Evolutionary conservation across 2,888 invertebrate species (phyloP).

Genomic region (Netelia virgata): DNA sequence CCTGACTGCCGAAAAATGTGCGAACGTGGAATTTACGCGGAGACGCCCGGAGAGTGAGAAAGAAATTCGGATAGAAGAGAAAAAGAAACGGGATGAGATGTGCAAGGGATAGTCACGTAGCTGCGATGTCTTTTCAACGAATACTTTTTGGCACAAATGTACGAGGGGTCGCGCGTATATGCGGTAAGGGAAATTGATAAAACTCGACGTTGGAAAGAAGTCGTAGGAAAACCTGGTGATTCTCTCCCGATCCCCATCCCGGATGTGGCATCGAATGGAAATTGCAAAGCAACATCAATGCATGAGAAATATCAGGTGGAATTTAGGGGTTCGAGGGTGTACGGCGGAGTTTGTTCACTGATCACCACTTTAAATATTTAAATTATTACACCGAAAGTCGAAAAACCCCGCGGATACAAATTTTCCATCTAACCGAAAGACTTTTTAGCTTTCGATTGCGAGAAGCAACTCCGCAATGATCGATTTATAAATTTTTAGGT

Average conservation of each 20-base stretch:
- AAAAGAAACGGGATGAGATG: slow-evolving; percentile 13
- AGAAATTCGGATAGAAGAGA: slow-evolving; percentile 22
- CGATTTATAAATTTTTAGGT: no score
- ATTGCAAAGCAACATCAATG: neutral
- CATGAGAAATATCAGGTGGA: neutral
- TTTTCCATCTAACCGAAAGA: no score
- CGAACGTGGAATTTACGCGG: slow-evolving; percentile 43
- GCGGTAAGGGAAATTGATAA: slow-evolving; percentile 35
- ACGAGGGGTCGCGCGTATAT: slow-evolving; percentile 22
- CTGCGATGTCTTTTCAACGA: slow-evolving; percentile 31
- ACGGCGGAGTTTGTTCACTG: no score
- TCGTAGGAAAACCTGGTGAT: neutral
- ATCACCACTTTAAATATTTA: no score
- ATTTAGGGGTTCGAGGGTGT: neutral
- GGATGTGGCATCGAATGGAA: neutral
- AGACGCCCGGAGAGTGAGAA: neutral
- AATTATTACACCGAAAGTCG: no score
- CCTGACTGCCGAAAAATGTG: slow-evolving; percentile 38
- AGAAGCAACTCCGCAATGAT: no score
- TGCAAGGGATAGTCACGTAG: slow-evolving; percentile 51
- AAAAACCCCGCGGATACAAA: no score
- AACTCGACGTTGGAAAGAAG: neutral
- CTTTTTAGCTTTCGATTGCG: no score
- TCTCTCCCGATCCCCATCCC: neutral
- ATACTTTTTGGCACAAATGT: slow-evolving; percentile 35